Base-by-base conservation (phyloP, 2,888 invertebrate genomes). In the Slavum lentiscoides region DNA sequence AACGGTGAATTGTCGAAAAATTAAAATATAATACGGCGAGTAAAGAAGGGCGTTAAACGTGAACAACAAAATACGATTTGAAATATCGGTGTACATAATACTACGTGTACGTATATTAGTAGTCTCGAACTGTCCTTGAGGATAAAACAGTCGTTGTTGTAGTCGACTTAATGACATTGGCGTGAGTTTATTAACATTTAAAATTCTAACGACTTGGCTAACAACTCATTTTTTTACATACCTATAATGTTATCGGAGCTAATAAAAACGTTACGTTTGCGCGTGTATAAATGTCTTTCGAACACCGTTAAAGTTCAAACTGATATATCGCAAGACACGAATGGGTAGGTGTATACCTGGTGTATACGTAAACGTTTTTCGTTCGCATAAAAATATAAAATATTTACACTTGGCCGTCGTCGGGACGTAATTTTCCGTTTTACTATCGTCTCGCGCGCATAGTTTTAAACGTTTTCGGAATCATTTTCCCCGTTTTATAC, bases 1-100 rank as follows among this genome's bases (percentile, higher is more conserved):
- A 39, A 55, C 67, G 39, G 17, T 2, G 55, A 39, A 66, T 21
- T 23, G 30, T 62, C 21, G 53, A 64, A 53, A 64, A 64, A 74
- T 74, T 74, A 75, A 39, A 58, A 67, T 23, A 19, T 37, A 53
- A 37, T 49, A n/a, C 30, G 23, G 23, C 6, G 55, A 55, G 21
- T 17, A 21, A 30, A 9, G 43, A 64, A 64, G 55, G 17, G 37
- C 39, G 37, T 75, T 67, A 66, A 58, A 74, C 23, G 39, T 55
- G 58, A 39, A 66, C 39, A 19, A 39, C 11, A 67, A 23, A 19
- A 9, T 58, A 21, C 64, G 53, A 58, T 66, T 55, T 21, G 6
- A 6, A 19, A 39, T 19, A 58, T 58, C 13, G 21, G 55, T 19
- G 55, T 17, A 21, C n/a, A n/a, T 66, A 58, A 19, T n/a, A 74